Base-by-base conservation (phyloP, 1,140 invertebrate genomes). In the Cyrtorhinus lividipennis region DNA sequence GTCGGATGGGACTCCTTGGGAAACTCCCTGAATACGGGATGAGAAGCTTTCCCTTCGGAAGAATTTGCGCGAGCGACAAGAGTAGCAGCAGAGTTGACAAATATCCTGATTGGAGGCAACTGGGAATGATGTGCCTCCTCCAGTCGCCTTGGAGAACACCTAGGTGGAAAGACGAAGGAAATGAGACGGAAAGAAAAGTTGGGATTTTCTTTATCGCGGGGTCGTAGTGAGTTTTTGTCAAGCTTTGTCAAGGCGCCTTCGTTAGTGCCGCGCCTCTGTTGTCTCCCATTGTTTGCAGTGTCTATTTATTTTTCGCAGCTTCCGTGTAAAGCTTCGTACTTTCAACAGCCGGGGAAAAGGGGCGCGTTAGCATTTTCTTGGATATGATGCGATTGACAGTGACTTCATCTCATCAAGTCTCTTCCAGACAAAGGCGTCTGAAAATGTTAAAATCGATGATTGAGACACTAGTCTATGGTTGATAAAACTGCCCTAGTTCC, bases 21-120 rank as follows among this genome's bases (percentile, higher is more conserved):
- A 20, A 10, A 20, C 48, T 13, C 12, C 12, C 48, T 53, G 48
- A 53, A 53, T 53, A 53, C 48, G 48, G 10, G 10, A 53, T 53
- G 48, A 53, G 20, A 10, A 10, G 8, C 48, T 20, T 53, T 53
- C 12, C 48, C 48, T n/a, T n/a, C 38, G 38, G 38, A n/a, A 44
- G n/a, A 44, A 44, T 44, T 44, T 5, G 48, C 8, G 18, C 10
- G 8, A 5, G 8, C 48, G 8, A 5, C 10, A 20, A 22, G 10
- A 5, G 5, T 10, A 22, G 20, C 10, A 53, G 48, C 48, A 13
- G 48, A 53, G 48, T 22, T 53, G 48, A 53, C 48, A 53, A 53
- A 53, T 53, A 53, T 53, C 48, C 48, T 53, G 48, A 53, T 53
- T 53, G 48, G 48, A 53, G 48, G 48, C 10, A 22, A 53, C 48